Evolutionary conservation across 2,113 vertebrate genomes (phyloP), one percentile per base, ranked within the genome.

Genomic region (Drymodes brunneopygia): DNA sequence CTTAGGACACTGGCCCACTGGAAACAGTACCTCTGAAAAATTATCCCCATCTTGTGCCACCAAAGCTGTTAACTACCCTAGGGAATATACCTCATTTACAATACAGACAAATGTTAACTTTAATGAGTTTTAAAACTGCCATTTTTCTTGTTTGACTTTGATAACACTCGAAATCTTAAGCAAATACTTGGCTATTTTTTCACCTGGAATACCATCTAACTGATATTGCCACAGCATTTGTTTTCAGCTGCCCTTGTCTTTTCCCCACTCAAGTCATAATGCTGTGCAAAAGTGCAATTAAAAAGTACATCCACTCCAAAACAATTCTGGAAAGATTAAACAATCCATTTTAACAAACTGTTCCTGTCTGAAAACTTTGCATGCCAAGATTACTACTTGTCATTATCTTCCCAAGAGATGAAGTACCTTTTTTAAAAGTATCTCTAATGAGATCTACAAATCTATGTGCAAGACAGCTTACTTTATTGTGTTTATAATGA

Each of bases 391-490:
- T 94, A 95, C 95, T 86, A 81, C 86, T 97, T 97, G 97, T 97
- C 98, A 96, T 93, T 91, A 88, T 40, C 85, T 78, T 96, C 86
- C 93, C 96, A 47, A 72, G 97, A 96, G 96, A 96, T 56, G 12
- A 58, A 90, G 89, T 81, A 97, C 92, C 97, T 97, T 98, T 96
- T 94, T 94, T 81, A 95, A 94, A 98, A 97, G 81, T 96, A 95
- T 97, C 94, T 97, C 97, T 97, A 98, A 98, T 96, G 95, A 98
- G 97, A 98, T 97, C 97, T 97, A 97, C 97, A 97, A 97, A 97
- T 98, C 97, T 92, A 40, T 44, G 93, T 69, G 40, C 75, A 80
- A 95, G 96, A 97, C 96, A 97, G 95, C 96, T 97, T 94, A 91
- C 92, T 98, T 97, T 97, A 97, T 96, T 97, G 97, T 97, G 94